A percentile compares a stretch with the other conserved stretches of the same genome.
phyloP scores from a whole-genome alignment of 2,888 invertebrate species.

The Eremobia ochroleuca region DNA sequence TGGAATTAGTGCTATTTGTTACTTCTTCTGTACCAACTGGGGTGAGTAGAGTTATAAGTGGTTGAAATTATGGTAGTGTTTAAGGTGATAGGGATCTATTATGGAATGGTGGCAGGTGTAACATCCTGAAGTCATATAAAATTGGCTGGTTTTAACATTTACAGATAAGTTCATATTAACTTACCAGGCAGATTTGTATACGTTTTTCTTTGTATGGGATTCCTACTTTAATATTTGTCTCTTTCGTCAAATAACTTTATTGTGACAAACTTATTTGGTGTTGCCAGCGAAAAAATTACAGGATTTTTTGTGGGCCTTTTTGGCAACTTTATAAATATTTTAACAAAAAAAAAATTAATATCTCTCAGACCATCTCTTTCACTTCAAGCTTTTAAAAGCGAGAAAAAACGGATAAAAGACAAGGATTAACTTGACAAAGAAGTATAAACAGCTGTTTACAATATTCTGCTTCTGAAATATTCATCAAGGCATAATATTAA shows the following conservation, averaged over 20 bases:
- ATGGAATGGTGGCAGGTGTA: neutral
- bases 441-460: constrained; percentile 31
- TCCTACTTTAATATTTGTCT: neutral
- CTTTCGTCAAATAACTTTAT: neutral
- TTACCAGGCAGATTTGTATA: neutral
- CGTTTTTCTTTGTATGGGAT: neutral
- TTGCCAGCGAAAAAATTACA: neutral
- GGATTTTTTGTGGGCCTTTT: neutral
- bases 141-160: neutral
- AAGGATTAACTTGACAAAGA: constrained; percentile 37
- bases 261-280: neutral
- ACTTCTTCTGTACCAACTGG: neutral
- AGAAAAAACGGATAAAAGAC: constrained; percentile 15
- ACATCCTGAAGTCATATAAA: neutral
- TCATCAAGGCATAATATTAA: constrained; percentile 50
- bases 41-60: constrained; percentile 9
- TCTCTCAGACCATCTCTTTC: neutral
- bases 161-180: neutral
- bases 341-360: constrained; percentile 5
- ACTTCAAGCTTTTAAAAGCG: constrained; percentile 13
- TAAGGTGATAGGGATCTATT: neutral
- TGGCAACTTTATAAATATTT: neutral
- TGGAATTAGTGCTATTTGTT: constrained; percentile 44
- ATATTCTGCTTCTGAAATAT: constrained; percentile 41
- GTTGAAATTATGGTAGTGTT: constrained; percentile 1